Conservation (phyloP, 2,888 invertebrate genomes). For the Chaetogeoica ovagalla region DNA sequence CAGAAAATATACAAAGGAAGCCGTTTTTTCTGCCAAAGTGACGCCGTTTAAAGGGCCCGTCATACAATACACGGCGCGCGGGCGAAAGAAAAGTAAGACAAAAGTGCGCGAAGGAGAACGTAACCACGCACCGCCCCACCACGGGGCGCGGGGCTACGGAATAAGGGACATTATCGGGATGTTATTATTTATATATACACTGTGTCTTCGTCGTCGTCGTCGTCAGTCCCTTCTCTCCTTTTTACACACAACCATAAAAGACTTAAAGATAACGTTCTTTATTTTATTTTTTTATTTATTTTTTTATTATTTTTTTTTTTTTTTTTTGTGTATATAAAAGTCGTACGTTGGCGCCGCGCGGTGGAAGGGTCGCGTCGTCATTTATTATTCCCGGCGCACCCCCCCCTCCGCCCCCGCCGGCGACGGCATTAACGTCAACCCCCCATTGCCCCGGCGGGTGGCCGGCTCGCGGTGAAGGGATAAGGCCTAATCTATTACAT, state of each 20-base stretch:
- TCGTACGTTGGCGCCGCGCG: not conserved
- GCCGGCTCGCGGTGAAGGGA: conserved; percentile 7
- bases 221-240: conserved; percentile 35
- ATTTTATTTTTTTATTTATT: conserved; percentile 27
- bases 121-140: not conserved
- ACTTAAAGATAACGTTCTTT: conserved; percentile 53
- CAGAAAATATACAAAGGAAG: conserved; percentile 41
- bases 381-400: conserved; percentile 45
- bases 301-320: too few species aligned
- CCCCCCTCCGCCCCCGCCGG: conserved; percentile 21
- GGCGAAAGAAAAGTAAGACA: conserved; percentile 51
- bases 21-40: conserved; percentile 47
- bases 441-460: conserved; percentile 39
- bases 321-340: not conserved
- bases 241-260: conserved; percentile 52
- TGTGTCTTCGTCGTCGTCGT: conserved; percentile 31
- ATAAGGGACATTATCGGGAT: conserved; percentile 51
- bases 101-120: conserved; percentile 32
- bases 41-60: conserved; percentile 51
- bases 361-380: conserved; percentile 43
- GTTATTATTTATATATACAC: conserved; percentile 53
- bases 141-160: not conserved
- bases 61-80: conserved; percentile 16
- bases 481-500: conserved; percentile 52
- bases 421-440: conserved; percentile 49